phyloP scores from a whole-genome alignment of 2,797 vertebrate genomes.

The Sebastolobus altivelis region DNA sequence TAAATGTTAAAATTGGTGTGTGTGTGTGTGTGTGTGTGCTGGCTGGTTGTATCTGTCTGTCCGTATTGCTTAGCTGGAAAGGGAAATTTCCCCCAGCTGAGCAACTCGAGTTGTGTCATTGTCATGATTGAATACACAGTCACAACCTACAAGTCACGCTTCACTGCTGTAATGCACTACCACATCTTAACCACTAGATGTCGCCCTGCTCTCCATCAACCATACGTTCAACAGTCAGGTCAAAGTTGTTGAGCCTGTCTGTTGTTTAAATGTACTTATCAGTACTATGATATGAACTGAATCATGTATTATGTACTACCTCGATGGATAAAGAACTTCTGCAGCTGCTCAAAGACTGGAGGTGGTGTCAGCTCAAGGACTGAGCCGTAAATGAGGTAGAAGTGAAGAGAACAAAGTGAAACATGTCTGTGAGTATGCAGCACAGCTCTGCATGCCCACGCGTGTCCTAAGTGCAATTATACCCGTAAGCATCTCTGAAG shows the following conservation, averaged over 20 bases:
- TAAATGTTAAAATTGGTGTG: neutral
- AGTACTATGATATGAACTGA: neutral
- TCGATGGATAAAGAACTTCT: rapidly evolving
- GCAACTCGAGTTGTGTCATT: neutral
- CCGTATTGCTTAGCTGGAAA: neutral
- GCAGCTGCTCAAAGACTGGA: too few relatives aligned
- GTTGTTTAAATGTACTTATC: neutral
- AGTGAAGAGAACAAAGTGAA: neutral
- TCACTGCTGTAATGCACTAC: neutral
- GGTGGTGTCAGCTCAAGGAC: rapidly evolving
- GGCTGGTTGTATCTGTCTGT: rapidly evolving
- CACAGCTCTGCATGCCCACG: neutral
- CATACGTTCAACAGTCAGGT: neutral
- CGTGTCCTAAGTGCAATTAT: conserved; percentile 41
- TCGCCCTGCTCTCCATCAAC: neutral
- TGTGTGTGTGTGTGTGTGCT: too few relatives aligned
- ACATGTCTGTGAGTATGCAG: neutral
- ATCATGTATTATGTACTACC: rapidly evolving
- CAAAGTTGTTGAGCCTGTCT: rapidly evolving
- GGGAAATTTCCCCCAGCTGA: neutral
- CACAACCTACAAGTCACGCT: neutral
- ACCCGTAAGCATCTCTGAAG: conserved; percentile 71
- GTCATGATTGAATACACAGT: neutral
- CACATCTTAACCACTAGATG: conserved; percentile 51
- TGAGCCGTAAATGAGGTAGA: neutral